phyloP scores from a whole-genome alignment of 2,888 invertebrate species.

The Drosophila neutralis region DNA sequence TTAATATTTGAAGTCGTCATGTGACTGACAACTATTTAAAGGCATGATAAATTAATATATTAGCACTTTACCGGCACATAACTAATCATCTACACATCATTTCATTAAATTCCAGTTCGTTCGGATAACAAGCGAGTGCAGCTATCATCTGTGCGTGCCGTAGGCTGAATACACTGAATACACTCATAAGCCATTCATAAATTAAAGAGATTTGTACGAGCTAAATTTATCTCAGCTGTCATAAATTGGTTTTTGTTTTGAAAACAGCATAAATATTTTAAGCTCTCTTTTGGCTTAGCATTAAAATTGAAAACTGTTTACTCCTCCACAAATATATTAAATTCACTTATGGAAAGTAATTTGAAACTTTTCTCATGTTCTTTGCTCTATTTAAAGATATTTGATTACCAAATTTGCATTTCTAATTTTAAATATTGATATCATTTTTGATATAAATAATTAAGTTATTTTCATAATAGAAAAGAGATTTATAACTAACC shows the following conservation, averaged over 20 bases:
- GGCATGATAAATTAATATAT: slow-evolving; percentile 23
- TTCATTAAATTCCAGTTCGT: slow-evolving; percentile 12
- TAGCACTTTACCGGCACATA: slow-evolving; percentile 17
- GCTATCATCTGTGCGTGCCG: background rate
- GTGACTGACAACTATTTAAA: slow-evolving; percentile 41
- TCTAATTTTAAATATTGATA: background rate
- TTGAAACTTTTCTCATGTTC: background rate
- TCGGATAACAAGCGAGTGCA: slow-evolving; percentile 8
- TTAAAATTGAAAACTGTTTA: background rate
- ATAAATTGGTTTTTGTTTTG: background rate
- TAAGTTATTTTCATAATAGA: background rate
- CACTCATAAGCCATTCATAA: background rate
- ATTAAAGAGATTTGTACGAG: background rate
- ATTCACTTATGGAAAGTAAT: background rate
- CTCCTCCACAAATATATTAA: background rate
- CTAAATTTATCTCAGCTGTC: background rate
- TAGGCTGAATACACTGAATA: slow-evolving; percentile 5
- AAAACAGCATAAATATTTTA: background rate
- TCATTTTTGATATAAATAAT: background rate
- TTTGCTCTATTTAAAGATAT: background rate
- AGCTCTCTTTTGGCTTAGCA: background rate
- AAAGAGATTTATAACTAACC: background rate
- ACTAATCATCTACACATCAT: slow-evolving; percentile 19
- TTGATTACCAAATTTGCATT: background rate
- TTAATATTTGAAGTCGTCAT: slow-evolving; percentile 41